phyloP scores from a whole-genome alignment of 2,113 vertebrate species.

The Himantopus leucocephalus region DNA sequence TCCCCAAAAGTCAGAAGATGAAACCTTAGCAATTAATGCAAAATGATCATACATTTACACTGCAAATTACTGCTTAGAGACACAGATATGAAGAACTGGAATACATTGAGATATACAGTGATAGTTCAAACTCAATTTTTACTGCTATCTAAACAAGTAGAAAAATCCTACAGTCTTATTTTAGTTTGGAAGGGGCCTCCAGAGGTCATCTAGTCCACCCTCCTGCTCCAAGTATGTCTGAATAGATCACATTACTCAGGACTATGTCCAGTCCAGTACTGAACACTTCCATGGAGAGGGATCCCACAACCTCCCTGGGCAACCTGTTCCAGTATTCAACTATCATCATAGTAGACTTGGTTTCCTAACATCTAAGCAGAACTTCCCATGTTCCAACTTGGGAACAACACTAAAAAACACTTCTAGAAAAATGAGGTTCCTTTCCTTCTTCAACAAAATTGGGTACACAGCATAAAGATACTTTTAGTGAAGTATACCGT shows the following conservation, averaged over 20 bases:
- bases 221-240: not conserved
- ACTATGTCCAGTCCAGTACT: not conserved
- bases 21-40: not conserved
- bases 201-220: not conserved
- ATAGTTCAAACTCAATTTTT: not conserved
- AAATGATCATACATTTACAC: not conserved
- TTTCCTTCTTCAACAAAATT: not conserved
- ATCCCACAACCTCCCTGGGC: not conserved
- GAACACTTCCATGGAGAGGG: not conserved
- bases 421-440: not conserved
- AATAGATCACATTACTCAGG: not conserved
- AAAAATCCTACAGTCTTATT: not conserved
- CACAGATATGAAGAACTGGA: not conserved
- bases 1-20: not conserved
- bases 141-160: not conserved
- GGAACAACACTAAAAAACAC: not conserved
- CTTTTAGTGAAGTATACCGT: not conserved
- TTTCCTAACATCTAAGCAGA: not conserved
- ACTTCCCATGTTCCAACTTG: not conserved
- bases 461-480: not conserved
- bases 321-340: not conserved
- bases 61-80: not conserved
- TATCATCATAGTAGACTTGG: not conserved
- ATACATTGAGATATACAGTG: not conserved
- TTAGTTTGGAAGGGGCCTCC: not conserved